These are phyloP conservation scores for Morpho achilles DNA, from an alignment of 2,888 invertebrate species.

Conservation along the genomic window DNA sequence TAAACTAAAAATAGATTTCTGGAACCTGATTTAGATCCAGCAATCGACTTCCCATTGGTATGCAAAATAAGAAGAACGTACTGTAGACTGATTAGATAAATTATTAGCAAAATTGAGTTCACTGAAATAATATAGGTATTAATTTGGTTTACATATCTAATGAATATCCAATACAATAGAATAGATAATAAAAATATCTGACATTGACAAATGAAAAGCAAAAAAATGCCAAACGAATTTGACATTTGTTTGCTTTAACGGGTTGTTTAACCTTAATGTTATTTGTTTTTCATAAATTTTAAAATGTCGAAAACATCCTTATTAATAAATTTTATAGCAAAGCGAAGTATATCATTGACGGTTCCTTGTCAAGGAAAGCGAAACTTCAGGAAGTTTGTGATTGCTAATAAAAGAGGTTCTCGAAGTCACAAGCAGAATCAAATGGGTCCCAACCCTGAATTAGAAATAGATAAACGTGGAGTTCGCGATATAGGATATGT, in stretches of 20 bases:
- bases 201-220: not conserved
- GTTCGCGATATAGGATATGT: conserved; percentile 82
- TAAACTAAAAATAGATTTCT: too few species aligned
- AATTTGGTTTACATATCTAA: too few species aligned
- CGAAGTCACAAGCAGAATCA: conserved; percentile 81
- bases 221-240: not conserved
- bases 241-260: conserved; percentile 4
- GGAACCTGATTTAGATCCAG: too few species aligned
- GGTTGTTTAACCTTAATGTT: not conserved
- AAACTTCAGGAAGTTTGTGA: conserved; percentile 89
- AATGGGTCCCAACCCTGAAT: conserved; percentile 77
- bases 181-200: too few species aligned
- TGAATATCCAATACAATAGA: too few species aligned
- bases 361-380: conserved; percentile 81
- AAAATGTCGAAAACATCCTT: conserved; percentile 59
- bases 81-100: too few species aligned
- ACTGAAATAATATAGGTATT: too few species aligned
- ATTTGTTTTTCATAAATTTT: not conserved
- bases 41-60: too few species aligned
- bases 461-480: conserved; percentile 85
- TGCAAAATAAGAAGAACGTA: too few species aligned
- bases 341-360: conserved; percentile 58
- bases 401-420: conserved; percentile 88
- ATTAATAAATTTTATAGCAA: conserved; percentile 52
- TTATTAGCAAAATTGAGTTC: too few species aligned